A percentile compares a stretch with the other conserved stretches of the same genome.
phyloP scores from a whole-genome alignment of 2,113 vertebrate genomes.

The Zapus hudsonius region DNA sequence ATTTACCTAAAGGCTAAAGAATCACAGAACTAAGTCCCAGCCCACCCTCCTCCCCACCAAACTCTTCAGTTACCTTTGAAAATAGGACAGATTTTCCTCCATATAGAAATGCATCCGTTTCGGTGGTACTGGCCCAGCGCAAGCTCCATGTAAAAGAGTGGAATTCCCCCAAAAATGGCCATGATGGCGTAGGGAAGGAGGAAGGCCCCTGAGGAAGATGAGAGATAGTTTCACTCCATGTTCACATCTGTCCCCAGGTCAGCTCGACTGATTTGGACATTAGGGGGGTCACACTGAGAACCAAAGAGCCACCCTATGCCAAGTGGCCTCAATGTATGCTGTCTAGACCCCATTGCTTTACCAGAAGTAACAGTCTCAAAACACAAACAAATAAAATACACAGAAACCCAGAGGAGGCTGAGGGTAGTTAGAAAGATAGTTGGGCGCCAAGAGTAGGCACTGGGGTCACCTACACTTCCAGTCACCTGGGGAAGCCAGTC shows the following conservation, averaged over 20 bases:
- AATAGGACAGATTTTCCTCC: slow-evolving; percentile 98
- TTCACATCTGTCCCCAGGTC: neutral
- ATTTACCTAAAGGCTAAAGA: neutral
- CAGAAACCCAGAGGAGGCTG: neutral
- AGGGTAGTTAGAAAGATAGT: neutral
- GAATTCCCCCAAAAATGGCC: slow-evolving; percentile 98
- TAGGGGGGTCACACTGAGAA: neutral
- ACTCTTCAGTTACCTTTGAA: slow-evolving; percentile 93
- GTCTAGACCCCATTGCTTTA: neutral
- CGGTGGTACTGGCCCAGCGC: slow-evolving; percentile 97
- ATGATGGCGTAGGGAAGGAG: slow-evolving; percentile 97
- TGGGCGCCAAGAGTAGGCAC: neutral
- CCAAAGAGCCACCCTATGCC: neutral
- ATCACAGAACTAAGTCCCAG: neutral
- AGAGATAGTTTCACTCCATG: slow-evolving; percentile 52
- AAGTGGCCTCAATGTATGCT: neutral
- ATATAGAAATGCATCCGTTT: slow-evolving; percentile 98
- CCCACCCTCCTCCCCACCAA: neutral
- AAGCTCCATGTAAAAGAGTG: slow-evolving; percentile 99
- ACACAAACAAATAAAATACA: neutral
- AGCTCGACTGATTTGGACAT: neutral
- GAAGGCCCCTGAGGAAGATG: slow-evolving; percentile 92
- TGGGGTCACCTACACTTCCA: neutral
- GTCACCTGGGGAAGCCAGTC: neutral
- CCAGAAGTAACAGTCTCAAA: neutral